Base-by-base conservation (phyloP, 2,888 invertebrate species). In the Rhamnusium bicolor region DNA sequence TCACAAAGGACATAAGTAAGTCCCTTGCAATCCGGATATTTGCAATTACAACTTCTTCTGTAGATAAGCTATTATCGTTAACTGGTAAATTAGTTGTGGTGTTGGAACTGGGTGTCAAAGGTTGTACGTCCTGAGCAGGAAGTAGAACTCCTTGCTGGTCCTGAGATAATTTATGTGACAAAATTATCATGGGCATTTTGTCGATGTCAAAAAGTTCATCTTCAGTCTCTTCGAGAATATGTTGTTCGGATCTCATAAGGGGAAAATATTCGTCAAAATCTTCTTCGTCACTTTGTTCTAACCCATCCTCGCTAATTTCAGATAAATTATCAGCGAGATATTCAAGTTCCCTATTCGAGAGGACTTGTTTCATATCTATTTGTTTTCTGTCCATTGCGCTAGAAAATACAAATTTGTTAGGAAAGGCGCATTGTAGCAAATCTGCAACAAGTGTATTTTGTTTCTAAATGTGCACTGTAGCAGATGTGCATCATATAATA, bases 231-330 rank as follows among this genome's bases (percentile, higher is more conserved):
- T 10, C 2, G 12, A 32, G 2, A 10, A 32, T 32, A 7, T 32
- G 2, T 32, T 32, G 1, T 12, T 12, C 12, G 10, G 32, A 32
- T 32, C 5, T 1, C 7, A 29, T 3, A 29, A 5, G 12, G 32
- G 32, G 32, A 32, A 32, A 32, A 32, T 32, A 32, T 32, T 32
- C 12, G 12, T 32, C 32, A 21, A 53, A 10, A 53, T 53, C 53
- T 19, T 21, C 21, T 53, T 53, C 53, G 12, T 53, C 53, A 21
- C 21, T 49, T 49, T 53, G 19, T n/a, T 53, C 53, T 21, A 53
- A 21, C 8, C 53, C 53, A 53, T 53, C 53, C 21, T 53, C 53
- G n/a, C 53, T 53, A 53, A 53, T 53, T 10, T 53, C 53, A 21
- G 19, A 21, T 21, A 53, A 53, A 21, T 53, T 18, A 53, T 53